phyloP scores from a whole-genome alignment of 2,797 vertebrate species.

The Meriones psammophilus region DNA sequence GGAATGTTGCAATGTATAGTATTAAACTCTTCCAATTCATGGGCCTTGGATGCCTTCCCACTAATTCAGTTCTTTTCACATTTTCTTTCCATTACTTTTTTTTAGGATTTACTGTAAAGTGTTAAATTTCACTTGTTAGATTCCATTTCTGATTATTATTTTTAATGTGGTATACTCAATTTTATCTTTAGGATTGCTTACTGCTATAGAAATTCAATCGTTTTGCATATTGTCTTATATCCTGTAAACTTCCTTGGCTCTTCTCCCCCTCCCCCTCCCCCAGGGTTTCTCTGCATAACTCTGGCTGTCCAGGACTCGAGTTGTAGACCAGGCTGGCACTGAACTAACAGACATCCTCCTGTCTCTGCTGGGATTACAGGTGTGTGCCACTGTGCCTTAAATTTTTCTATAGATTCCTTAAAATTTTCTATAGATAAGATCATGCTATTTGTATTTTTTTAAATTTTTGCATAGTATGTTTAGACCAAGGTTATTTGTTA shows the following conservation, averaged over 20 bases:
- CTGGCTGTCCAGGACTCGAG: no score
- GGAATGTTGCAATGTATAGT: not conserved
- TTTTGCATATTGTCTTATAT: not conserved
- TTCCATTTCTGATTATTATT: not conserved
- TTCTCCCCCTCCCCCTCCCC: not conserved
- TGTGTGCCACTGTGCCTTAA: no score
- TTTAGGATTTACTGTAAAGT: not conserved
- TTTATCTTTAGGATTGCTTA: not conserved
- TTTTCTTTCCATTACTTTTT: not conserved
- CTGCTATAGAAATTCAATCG: not conserved
- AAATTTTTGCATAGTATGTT: not conserved
- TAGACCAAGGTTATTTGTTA: not conserved
- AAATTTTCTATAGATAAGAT: not conserved
- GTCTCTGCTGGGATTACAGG: no score
- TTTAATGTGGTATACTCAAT: not conserved
- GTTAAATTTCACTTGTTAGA: not conserved
- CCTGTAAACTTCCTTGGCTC: not conserved
- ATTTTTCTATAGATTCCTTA: no score
- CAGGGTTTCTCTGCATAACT: no score
- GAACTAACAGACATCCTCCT: no score
- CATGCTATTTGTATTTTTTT: not conserved
- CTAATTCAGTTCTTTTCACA: not conserved
- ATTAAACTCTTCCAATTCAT: not conserved
- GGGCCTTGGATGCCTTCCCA: not conserved
- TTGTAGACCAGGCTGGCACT: no score